A percentile compares a stretch with the other conserved stretches of the same genome.
These are phyloP conservation scores for Sarcophilus harrisii DNA, from an alignment of 2,797 vertebrate genomes.

Conservation along the genomic window DNA sequence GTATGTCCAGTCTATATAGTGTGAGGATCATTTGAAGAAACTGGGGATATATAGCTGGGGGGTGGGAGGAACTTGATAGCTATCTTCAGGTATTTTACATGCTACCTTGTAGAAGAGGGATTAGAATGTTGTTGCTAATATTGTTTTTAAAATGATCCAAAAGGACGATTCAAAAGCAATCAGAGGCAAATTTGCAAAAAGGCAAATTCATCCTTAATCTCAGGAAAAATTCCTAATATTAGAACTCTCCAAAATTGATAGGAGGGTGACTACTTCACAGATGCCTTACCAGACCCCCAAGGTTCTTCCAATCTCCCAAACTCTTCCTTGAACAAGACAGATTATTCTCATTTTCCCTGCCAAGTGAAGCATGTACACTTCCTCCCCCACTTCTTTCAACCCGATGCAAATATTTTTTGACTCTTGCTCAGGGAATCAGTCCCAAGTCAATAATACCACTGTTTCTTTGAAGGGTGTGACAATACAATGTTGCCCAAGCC, in stretches of 20 bases:
- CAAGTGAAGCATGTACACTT: background rate
- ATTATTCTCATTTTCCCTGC: background rate
- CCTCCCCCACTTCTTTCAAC: background rate
- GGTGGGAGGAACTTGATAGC: background rate
- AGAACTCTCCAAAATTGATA: background rate
- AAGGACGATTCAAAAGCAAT: background rate
- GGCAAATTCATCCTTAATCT: background rate
- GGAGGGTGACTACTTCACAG: background rate
- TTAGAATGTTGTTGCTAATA: background rate
- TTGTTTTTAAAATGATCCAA: background rate
- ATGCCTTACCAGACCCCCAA: background rate
- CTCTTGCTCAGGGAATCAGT: background rate
- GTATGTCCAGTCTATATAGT: background rate
- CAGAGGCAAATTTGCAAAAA: background rate
- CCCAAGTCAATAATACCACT: background rate
- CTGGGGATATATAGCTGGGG: background rate
- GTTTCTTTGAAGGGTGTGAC: background rate
- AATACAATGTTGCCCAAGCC: background rate
- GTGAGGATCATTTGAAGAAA: background rate
- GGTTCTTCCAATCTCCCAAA: background rate
- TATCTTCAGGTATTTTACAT: background rate
- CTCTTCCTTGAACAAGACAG: background rate
- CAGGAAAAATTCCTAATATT: background rate
- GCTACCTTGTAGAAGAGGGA: background rate
- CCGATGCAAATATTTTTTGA: background rate